Evolutionary conservation across 1,140 invertebrate species (phyloP), one percentile per base, ranked within the genome.

Genomic region (Trichonephila clavata): DNA sequence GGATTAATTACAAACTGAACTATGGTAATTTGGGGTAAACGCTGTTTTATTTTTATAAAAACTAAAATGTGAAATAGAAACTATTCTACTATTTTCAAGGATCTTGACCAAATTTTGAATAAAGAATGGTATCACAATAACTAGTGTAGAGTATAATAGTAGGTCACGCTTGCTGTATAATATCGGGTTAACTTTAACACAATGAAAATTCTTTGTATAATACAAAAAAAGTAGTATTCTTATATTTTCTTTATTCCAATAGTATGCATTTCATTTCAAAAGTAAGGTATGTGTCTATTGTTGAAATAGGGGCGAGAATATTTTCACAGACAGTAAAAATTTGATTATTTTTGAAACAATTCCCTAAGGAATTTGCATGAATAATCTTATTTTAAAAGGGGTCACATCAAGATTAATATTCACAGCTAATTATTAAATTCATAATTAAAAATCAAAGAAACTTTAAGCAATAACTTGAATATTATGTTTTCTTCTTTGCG

Each of bases 171-270:
- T n/a, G 7, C 81, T 83, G 21, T 21, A 83, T 57, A 20, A 59
- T 83, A 59, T 27, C 81, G 21, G 43, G 21, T 57, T 14, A 83
- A n/a, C 50, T 83, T 27, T n/a, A 59, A 10, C n/a, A 83, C 50
- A 83, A 83, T 21, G 81, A 83, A 57, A 83, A 59, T 59, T 50
- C 81, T 59, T 59, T 57, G 39, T 10, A n/a, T n/a, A 57, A 50
- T 57, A 59, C 24, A 57, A n/a, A 83, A 81, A 83, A 57, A 24
- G 57, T 32, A 50, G 50, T 16, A 83, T 21, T 83, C 32, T 21
- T 32, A 21, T 3, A 43, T 81, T 81, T 81, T 2, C 27, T 83
- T 18, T 59, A 59, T 57, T 83, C 81, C 57, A 13, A 50, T 1
- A 57, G 27, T 6, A 2, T n/a, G 20, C 10, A 13, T 83, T 77